Evolutionary conservation across 2,797 vertebrate genomes (phyloP), one percentile per base, ranked within the genome.

Genomic region (Lepilemur septentrionalis): DNA sequence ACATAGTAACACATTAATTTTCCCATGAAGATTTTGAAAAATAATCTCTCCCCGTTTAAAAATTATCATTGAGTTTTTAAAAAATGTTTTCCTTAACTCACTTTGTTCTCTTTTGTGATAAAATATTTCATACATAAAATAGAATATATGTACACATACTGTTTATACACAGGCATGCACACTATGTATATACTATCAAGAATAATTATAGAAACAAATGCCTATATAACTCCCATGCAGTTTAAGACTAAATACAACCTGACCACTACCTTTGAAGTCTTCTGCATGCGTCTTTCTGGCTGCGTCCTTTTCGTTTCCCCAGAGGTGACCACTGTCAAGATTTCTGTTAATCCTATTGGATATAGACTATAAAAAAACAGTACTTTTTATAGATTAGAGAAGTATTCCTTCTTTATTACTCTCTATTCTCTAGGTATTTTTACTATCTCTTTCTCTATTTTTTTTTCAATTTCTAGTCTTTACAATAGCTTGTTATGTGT

Each of bases 1-100:
- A 17, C 7, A 72, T 38, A 83, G 59, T 63, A 59, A 88, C 94
- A n/a, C 30, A 15, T 69, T 89, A 73, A 38, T 75, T 96, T 91
- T 73, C 20, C 22, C 17, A 5, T 70, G 17, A 35, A 72, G 38
- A 59, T 35, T 63, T 83, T 57, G 18, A 89, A 81, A 93, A 84
- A 30, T 63, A 43, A 55, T 63, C 4, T 89, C 15, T 50, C 35
- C 55, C 43, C 17, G 38, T 32, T 91, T 86, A 83, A 81, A 72
- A 75, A 35, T 63, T 41, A 82, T 73, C 63, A 59, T 30, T 46
- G 50, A 89, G 28, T 48, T 80, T 73, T 86, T 84, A 1, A 72
- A 72, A 32, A 72, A 32, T 65, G 17, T 89, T 93, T 93, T 83
- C 23, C 8, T 48, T 12, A 32, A 15, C 87, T 78, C 14, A 52